Evolutionary conservation across 2,797 vertebrate genomes (phyloP).

Genomic region (Bovichtus diacanthus): DNA sequence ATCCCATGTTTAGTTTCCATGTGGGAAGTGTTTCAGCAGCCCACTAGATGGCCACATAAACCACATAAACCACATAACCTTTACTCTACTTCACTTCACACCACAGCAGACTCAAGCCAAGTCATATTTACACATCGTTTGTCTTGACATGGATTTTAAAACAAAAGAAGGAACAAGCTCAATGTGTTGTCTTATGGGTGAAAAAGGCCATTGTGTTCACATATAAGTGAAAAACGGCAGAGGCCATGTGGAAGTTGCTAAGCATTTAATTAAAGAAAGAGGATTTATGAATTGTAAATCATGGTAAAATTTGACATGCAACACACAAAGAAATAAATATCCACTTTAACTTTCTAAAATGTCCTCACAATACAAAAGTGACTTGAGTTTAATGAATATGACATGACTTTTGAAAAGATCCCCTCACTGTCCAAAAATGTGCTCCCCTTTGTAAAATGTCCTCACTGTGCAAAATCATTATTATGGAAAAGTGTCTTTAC

Average conservation of each 20-base stretch:
- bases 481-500: too few species aligned
- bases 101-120: background rate
- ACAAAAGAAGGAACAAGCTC: background rate
- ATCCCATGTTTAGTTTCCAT: slow-evolving; percentile 39
- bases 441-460: background rate
- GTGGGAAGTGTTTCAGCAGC: slow-evolving; percentile 59
- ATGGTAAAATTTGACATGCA: background rate
- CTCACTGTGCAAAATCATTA: background rate
- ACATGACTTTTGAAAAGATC: background rate
- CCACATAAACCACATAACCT: slow-evolving; percentile 63
- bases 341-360: background rate
- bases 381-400: background rate
- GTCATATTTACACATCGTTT: background rate
- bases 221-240: background rate
- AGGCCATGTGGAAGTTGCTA: background rate
- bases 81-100: background rate
- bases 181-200: background rate
- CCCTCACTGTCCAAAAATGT: background rate
- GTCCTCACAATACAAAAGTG: background rate
- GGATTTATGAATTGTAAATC: too few species aligned
- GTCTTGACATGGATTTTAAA: background rate
- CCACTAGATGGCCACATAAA: slow-evolving; percentile 90
- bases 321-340: background rate
- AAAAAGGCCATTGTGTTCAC: background rate
- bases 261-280: too few species aligned